phyloP scores from a whole-genome alignment of 2,888 invertebrate species.

The Brachyptera putata region DNA sequence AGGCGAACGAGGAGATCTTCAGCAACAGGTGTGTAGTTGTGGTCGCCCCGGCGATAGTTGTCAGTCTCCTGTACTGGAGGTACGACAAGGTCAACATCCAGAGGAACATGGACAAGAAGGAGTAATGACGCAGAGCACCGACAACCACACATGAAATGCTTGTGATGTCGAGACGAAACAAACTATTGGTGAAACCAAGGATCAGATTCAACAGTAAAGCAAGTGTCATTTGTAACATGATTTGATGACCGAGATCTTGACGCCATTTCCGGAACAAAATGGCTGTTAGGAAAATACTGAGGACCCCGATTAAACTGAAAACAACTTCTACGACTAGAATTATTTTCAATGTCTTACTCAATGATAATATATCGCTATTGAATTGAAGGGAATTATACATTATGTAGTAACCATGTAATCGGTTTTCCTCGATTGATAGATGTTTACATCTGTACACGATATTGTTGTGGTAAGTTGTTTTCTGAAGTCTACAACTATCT shows the following conservation, averaged over 20 bases:
- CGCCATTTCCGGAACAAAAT: background rate
- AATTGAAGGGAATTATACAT: no score
- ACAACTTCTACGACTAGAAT: background rate
- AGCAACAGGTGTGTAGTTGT: background rate
- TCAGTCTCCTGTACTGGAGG: background rate
- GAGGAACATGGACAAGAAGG: background rate
- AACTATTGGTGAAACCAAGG: background rate
- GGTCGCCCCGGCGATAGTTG: background rate
- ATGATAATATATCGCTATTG: no score
- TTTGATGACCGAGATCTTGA: background rate
- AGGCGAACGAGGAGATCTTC: background rate
- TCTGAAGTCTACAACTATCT: no score
- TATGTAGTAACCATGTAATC: no score
- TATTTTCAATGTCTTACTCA: no score
- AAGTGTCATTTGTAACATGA: background rate
- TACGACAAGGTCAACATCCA: background rate
- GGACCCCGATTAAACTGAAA: background rate
- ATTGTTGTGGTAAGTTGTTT: no score
- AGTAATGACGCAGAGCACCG: background rate
- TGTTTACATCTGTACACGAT: no score
- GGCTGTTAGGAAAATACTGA: background rate
- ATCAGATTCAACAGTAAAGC: background rate
- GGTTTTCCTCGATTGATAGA: no score
- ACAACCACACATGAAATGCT: background rate
- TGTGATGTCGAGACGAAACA: background rate